Evolutionary conservation across 2,888 invertebrate species (phyloP).

Genomic region (Melanostoma mellinum): DNA sequence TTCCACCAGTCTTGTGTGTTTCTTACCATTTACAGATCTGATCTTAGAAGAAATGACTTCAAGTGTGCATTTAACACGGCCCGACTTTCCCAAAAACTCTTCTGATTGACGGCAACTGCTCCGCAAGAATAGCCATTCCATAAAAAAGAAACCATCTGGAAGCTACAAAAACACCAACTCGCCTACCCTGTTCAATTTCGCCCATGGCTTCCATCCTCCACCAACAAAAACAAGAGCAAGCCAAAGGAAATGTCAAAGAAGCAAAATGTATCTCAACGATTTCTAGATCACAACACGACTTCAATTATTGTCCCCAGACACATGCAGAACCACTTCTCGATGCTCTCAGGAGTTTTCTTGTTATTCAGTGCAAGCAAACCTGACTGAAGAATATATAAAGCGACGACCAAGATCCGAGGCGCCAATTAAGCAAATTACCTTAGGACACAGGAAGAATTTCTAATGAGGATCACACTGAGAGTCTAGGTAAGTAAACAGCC

Average conservation of each 20-base stretch:
- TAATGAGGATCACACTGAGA: constrained; percentile 52
- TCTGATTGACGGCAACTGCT: too few species aligned
- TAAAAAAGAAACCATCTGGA: too few species aligned
- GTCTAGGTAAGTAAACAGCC: neutral
- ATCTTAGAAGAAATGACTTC: too few species aligned
- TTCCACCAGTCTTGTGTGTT: too few species aligned
- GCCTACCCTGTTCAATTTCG: neutral
- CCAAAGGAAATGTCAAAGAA: constrained; percentile 16
- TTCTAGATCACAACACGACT: constrained; percentile 63
- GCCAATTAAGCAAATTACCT: constrained; percentile 71
- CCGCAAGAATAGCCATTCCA: too few species aligned
- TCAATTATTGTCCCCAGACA: constrained; percentile 29
- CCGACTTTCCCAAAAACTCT: too few species aligned
- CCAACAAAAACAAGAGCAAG: neutral
- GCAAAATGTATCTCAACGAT: constrained; percentile 35
- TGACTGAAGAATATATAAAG: constrained; percentile 35
- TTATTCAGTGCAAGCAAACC: neutral
- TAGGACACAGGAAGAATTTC: constrained; percentile 61
- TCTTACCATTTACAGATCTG: too few species aligned
- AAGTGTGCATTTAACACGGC: too few species aligned
- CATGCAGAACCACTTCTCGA: constrained; percentile 2
- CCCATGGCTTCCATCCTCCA: neutral
- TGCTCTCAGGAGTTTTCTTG: constrained; percentile 1
- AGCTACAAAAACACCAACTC: neutral
- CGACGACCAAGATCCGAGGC: constrained; percentile 61